Percentiles rank a stretch among this genome's conserved stretches.
Conservation (phyloP, 2,888 invertebrate genomes). For the Aelia acuminata region DNA sequence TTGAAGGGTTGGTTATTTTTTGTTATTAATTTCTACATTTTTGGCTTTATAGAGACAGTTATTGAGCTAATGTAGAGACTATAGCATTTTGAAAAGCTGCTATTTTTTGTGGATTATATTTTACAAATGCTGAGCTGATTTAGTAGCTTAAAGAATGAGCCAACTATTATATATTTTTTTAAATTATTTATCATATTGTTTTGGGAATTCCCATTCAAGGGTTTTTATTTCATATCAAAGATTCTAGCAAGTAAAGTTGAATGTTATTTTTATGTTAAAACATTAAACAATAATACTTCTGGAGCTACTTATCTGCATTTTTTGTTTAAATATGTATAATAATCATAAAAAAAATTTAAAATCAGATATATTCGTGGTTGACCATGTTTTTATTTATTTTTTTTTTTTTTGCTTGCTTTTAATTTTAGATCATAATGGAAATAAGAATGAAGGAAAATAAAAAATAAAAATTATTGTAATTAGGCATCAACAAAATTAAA, state of each 20-base stretch:
- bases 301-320: background rate
- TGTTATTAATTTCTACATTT: background rate
- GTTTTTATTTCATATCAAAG: background rate
- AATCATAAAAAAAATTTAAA: background rate
- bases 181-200: background rate
- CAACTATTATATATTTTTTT: background rate
- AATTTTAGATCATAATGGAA: background rate
- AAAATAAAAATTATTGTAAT: background rate
- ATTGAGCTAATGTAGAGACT: background rate
- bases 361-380: background rate
- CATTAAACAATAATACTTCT: background rate
- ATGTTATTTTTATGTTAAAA: background rate
- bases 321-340: background rate
- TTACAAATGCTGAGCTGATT: background rate
- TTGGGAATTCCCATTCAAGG: background rate
- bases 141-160: background rate
- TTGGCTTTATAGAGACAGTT: constrained; percentile 38
- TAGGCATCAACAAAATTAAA: background rate
- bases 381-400: background rate
- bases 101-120: background rate
- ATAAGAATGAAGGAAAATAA: background rate
- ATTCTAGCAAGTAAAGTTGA: background rate
- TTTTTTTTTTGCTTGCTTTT: background rate
- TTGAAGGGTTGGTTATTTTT: constrained; percentile 56
- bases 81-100: constrained; percentile 35